Conservation (phyloP, 2,113 vertebrate species). For the Cairina moschata region DNA sequence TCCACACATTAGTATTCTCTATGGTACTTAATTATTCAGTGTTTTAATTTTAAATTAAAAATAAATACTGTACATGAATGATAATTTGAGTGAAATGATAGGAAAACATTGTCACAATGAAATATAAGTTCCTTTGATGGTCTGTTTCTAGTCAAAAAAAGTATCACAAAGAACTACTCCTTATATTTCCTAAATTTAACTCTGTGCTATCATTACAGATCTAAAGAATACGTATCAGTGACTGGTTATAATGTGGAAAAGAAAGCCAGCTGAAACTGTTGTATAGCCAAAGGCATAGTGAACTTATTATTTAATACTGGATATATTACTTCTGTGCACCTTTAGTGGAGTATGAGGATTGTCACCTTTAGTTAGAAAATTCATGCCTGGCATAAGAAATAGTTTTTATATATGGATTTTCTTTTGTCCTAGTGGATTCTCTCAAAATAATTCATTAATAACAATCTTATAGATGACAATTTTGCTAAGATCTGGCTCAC, state of each 20-base stretch:
- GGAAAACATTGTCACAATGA: conserved; percentile 33
- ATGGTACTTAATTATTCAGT: conserved; percentile 58
- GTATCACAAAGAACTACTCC: background rate
- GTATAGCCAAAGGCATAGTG: background rate
- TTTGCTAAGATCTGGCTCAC: background rate
- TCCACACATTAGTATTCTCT: conserved; percentile 60
- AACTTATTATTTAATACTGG: conserved; percentile 50
- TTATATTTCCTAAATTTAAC: background rate
- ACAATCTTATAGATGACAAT: background rate
- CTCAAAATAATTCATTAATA: conserved; percentile 2
- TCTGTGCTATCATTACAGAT: background rate
- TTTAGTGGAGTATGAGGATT: background rate
- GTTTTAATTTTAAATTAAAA: conserved; percentile 69
- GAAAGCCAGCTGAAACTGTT: background rate
- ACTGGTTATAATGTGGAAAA: background rate
- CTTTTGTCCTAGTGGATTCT: background rate
- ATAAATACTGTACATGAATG: conserved; percentile 60
- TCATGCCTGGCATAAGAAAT: background rate
- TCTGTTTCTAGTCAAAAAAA: conserved; percentile 15
- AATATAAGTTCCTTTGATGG: background rate
- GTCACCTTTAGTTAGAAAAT: background rate
- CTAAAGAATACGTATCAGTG: background rate
- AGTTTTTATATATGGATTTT: background rate
- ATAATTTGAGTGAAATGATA: conserved; percentile 39
- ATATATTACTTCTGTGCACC: conserved; percentile 36